Percentiles rank a stretch among this genome's conserved stretches.
Conservation (phyloP, 2,888 invertebrate species). For the Anarsia innoxiella region DNA sequence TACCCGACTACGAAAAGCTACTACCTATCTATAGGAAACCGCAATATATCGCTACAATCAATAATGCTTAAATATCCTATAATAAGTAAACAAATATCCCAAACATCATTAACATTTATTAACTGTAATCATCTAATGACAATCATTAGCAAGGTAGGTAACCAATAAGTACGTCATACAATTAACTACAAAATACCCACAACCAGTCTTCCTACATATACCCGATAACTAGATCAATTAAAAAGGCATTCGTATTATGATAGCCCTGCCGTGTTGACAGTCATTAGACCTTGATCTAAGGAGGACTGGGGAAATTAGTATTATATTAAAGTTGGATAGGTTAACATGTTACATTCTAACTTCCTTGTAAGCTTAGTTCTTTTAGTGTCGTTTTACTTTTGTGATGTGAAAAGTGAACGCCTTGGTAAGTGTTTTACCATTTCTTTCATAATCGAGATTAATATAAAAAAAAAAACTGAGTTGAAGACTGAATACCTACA, state of each 20-base stretch:
- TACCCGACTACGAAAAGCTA: too few relatives aligned
- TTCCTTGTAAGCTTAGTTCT: neutral
- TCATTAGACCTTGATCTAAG: constrained; percentile 19
- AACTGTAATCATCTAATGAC: too few relatives aligned
- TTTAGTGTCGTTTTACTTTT: neutral
- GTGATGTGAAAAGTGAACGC: neutral
- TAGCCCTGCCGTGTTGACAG: constrained; percentile 16
- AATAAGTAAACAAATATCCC: too few relatives aligned
- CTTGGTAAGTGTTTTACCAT: too few relatives aligned
- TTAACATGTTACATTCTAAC: neutral
- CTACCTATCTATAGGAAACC: too few relatives aligned
- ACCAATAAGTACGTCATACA: constrained; percentile 26
- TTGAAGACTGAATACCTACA: too few relatives aligned
- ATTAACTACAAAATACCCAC: constrained; percentile 47
- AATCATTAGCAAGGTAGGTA: constrained; percentile 33
- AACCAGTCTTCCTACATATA: constrained; percentile 27
- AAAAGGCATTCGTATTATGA: constrained; percentile 30
- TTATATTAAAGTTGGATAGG: neutral
- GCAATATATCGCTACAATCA: too few relatives aligned
- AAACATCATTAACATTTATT: too few relatives aligned
- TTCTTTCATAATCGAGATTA: too few relatives aligned
- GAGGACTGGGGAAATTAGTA: neutral
- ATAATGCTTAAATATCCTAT: too few relatives aligned
- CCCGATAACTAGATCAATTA: constrained; percentile 35
- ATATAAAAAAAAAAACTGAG: too few relatives aligned